Base-by-base conservation (phyloP, 2,113 vertebrate species). In the Boulengeromyrus knoepffleri region DNA sequence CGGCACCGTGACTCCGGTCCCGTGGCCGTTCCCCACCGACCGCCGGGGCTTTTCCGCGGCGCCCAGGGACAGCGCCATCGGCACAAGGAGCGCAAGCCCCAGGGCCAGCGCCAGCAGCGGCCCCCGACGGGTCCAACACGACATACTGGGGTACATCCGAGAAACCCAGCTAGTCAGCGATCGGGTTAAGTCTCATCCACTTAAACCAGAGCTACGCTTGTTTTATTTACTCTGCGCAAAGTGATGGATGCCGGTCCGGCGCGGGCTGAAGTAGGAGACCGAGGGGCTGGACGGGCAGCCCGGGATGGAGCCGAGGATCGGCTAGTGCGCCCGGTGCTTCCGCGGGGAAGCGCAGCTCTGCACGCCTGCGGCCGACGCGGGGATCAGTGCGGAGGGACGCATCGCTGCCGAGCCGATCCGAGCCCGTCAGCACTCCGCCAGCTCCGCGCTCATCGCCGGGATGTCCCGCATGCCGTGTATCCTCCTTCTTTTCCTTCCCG, bases 111-210 rank as follows among this genome's bases (percentile, higher is more conserved):
- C 12, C 85, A 85, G 84, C 84, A 86, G 3, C 84, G 0, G 90
- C 93, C 93, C 85, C 92, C 91, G 7, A 92, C 94, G 56, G 39
- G 24, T 85, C 83, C 83, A n/a, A 47, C 39, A n/a, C 19, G 83
- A 21, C 83, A 85, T 85, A 8, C 19, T 47, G 45, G 24, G 24
- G 3, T 47, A 17, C 45, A 47, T 47, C 83, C 2, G 45, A 46
- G 80, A 45, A 47, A 46, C 19, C 77, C 80, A 21, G 70, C 12
- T 77, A 77, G 10, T 77, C 13, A 77, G 70, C 70, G 4, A 77
- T 77, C 70, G 70, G 70, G 12, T 6, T 77, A 77, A 77, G 13
- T 77, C 70, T 39, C 70, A 77, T 39, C 31, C 70, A 39, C 31
- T 39, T 77, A 39, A 77, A 39, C n/a, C 70, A 77, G 70, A 17